phyloP scores from a whole-genome alignment of 1,140 invertebrate genomes.

The Bombus consobrinus region DNA sequence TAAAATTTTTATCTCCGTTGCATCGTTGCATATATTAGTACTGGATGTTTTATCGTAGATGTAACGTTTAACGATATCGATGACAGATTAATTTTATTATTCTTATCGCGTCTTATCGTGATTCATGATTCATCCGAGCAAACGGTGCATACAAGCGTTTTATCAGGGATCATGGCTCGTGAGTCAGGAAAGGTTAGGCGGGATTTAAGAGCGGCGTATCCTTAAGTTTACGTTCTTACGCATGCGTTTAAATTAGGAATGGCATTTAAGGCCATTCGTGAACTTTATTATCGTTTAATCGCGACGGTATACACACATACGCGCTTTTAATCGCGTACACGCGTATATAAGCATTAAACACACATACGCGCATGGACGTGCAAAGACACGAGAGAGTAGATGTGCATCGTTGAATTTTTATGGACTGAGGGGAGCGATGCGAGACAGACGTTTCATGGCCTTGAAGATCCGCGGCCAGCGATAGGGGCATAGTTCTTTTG shows the following conservation, averaged over 20 bases:
- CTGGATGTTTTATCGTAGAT: too few species aligned
- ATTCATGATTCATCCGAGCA: constrained; percentile 31
- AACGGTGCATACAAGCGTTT: neutral
- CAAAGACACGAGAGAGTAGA: constrained; percentile 45
- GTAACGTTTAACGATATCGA: neutral
- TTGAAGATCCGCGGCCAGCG: constrained; percentile 51
- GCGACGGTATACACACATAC: constrained; percentile 1
- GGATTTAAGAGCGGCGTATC: constrained; percentile 31
- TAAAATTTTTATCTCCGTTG: neutral
- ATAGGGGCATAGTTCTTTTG: constrained; percentile 55
- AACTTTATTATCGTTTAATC: constrained; percentile 56
- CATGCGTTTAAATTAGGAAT: constrained; percentile 51
- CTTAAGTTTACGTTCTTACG: constrained; percentile 45
- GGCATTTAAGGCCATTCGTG: constrained; percentile 49
- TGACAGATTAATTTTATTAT: neutral
- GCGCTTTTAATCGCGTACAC: constrained; percentile 23
- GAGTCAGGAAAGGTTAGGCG: constrained; percentile 11
- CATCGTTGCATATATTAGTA: neutral
- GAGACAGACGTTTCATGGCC: constrained; percentile 57
- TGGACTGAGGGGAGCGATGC: constrained; percentile 55
- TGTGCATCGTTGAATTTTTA: constrained; percentile 59
- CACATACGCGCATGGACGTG: too few species aligned
- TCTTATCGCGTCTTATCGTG: constrained; percentile 42
- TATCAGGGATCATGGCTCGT: constrained; percentile 11
- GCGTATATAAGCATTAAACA: neutral